Conservation (phyloP, 1,140 invertebrate genomes). For the Pogonomyrmex californicus region DNA sequence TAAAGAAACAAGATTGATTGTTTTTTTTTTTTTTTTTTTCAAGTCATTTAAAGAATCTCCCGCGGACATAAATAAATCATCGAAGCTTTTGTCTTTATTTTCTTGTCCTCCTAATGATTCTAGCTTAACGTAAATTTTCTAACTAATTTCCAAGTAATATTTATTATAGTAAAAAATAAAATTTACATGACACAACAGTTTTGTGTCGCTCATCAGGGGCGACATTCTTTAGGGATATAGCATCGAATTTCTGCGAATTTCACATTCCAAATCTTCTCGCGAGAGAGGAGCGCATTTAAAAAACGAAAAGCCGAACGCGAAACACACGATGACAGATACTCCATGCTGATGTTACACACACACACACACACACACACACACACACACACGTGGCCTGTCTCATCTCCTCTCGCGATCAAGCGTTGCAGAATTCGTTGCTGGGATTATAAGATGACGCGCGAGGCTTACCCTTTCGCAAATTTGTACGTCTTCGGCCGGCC, state of each 20-base stretch:
- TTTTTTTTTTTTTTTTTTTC: neutral
- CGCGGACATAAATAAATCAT: neutral
- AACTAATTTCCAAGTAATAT: neutral
- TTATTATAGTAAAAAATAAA: neutral
- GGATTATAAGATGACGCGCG: neutral
- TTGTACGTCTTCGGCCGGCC: slow-evolving; percentile 74
- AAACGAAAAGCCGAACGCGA: neutral
- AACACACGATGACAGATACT: neutral
- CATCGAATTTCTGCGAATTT: neutral
- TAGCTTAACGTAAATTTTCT: neutral
- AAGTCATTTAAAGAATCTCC: neutral
- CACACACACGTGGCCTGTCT: slow-evolving; percentile 11
- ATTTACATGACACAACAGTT: neutral
- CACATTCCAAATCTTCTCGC: neutral
- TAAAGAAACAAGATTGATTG: neutral
- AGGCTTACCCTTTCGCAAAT: slow-evolving; percentile 80
- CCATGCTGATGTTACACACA: neutral
- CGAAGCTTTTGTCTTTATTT: neutral
- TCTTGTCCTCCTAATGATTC: neutral
- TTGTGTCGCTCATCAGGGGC: neutral
- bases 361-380: too few species aligned
- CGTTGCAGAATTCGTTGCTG: neutral
- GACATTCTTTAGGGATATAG: neutral
- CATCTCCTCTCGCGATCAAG: slow-evolving; percentile 71
- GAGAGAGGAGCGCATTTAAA: neutral